Conservation (phyloP, 2,888 invertebrate genomes). For the Folsomia candida region DNA sequence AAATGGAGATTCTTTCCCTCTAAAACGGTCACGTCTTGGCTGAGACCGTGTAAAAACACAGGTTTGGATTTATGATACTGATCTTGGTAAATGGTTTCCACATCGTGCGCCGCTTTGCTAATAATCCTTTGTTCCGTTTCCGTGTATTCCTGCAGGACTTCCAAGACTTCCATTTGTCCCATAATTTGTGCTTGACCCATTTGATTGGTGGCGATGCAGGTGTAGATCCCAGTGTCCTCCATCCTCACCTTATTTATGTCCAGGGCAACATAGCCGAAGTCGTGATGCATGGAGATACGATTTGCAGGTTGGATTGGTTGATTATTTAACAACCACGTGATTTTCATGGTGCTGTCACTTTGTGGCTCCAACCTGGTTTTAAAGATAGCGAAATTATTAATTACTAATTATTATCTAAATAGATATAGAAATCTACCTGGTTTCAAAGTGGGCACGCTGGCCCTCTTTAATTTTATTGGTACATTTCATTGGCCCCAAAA, state of each 20-base stretch:
- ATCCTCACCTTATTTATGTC: conserved; percentile 91
- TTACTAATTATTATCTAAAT: no score
- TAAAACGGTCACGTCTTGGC: conserved; percentile 67
- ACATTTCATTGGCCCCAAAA: conserved; percentile 83
- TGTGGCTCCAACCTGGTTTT: conserved; percentile 52
- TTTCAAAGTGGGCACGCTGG: conserved; percentile 90
- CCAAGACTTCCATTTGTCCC: conserved; percentile 32
- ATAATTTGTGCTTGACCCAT: conserved; percentile 36
- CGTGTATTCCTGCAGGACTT: conserved; percentile 23
- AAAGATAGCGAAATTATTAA: no score
- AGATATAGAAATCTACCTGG: no score
- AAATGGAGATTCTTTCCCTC: conserved; percentile 88
- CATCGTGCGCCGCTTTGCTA: conserved; percentile 16
- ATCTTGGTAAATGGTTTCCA: conserved; percentile 16
- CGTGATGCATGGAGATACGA: conserved; percentile 88
- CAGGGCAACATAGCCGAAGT: conserved; percentile 94
- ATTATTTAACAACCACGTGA: conserved; percentile 97
- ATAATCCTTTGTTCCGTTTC: conserved; percentile 20
- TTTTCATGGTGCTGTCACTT: conserved; percentile 53
- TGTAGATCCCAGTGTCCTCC: conserved; percentile 92
- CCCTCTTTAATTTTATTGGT: conserved; percentile 92
- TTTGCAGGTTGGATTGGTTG: conserved; percentile 71
- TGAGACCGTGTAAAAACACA: conserved; percentile 20
- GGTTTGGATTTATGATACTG: conserved; percentile 25
- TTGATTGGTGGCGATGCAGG: conserved; percentile 70